phyloP scores from a whole-genome alignment of 30 jellyfish, hydroid and myxozoan genomes.

The Aurelia coerulea region DNA sequence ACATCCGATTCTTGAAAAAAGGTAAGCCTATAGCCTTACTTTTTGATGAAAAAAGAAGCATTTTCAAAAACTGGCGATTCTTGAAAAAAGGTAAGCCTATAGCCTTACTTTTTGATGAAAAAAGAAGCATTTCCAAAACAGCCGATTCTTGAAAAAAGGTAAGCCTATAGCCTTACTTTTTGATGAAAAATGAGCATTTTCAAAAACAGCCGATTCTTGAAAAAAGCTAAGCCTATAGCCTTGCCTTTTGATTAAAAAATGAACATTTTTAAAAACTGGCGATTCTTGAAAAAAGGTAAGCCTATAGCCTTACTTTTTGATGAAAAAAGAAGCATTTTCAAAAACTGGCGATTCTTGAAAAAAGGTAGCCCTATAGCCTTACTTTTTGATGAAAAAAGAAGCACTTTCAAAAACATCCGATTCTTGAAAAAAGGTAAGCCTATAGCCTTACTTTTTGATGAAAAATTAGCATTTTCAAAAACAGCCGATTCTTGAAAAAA shows the following conservation, averaged over 20 bases:
- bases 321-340: too few relatives aligned
- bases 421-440: slow-evolving; percentile 1
- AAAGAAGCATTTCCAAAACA: neutral
- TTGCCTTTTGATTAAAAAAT: too few relatives aligned
- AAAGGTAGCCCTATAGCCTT: neutral
- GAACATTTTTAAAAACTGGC: too few relatives aligned
- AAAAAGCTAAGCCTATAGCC: too few relatives aligned
- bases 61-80: neutral
- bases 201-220: too few relatives aligned
- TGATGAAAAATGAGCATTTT: too few relatives aligned
- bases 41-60: neutral
- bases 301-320: too few relatives aligned
- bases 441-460: neutral
- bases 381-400: too few relatives aligned
- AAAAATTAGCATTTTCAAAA: neutral
- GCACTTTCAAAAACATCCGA: neutral
- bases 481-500: neutral
- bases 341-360: too few relatives aligned
- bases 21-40: slow-evolving; percentile 7
- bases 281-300: too few relatives aligned
- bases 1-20: neutral
- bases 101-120: neutral
- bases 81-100: neutral
- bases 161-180: neutral
- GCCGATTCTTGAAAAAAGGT: neutral